Evolutionary conservation across 2,113 vertebrate genomes (phyloP).

Genomic region (Amblyornis subalaris): DNA sequence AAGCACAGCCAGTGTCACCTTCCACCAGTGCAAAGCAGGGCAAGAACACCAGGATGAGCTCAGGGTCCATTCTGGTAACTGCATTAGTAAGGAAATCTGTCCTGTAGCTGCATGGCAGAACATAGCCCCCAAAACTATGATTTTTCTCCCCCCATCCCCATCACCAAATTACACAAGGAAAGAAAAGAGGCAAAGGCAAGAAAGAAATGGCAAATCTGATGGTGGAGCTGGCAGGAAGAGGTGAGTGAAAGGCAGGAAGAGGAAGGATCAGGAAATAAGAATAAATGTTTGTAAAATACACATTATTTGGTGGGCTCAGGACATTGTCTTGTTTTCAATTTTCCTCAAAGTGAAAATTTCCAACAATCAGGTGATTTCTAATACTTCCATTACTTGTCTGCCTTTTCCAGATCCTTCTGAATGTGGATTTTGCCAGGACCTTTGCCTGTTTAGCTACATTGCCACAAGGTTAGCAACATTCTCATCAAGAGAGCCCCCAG

Average conservation of each 20-base stretch:
- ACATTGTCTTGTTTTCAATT: background rate
- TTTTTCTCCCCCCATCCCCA: background rate
- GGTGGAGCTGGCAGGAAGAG: background rate
- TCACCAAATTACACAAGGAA: background rate
- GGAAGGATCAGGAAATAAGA: background rate
- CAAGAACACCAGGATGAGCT: background rate
- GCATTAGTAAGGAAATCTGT: background rate
- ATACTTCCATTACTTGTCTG: accelerated
- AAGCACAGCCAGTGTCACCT: background rate
- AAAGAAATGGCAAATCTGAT: background rate
- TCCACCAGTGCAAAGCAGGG: background rate
- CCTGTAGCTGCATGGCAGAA: background rate
- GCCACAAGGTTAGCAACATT: background rate
- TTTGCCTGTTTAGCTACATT: background rate
- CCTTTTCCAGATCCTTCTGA: background rate
- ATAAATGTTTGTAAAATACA: background rate
- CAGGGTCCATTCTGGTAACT: background rate
- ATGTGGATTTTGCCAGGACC: background rate
- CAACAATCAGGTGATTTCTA: background rate
- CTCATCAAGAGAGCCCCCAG: background rate
- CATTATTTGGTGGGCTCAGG: background rate
- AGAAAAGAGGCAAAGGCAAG: background rate
- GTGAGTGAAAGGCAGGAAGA: background rate
- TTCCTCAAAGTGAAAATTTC: background rate
- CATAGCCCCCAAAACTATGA: background rate